phyloP scores from a whole-genome alignment of 1,140 invertebrate species.

The Globodera rostochiensis region DNA sequence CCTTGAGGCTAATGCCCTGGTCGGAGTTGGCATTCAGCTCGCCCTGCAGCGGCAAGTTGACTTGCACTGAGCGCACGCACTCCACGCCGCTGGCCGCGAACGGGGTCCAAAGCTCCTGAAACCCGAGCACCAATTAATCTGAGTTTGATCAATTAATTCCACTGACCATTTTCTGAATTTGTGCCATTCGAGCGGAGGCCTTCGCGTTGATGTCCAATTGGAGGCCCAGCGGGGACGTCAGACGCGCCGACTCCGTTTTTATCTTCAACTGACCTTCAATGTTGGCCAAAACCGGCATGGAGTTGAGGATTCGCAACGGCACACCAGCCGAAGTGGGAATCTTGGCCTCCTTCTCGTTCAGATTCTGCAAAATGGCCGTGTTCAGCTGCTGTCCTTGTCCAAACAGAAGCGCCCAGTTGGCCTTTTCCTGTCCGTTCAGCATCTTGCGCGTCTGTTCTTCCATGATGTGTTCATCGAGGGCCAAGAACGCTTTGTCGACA shows the following conservation, averaged over 20 bases:
- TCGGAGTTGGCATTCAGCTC: constrained; percentile 27
- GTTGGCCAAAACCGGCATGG: constrained; percentile 24
- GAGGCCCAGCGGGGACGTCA: not conserved
- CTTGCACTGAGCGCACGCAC: constrained; percentile 31
- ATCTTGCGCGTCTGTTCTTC: constrained; percentile 28
- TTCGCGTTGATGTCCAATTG: constrained; percentile 21
- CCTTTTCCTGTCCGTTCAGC: constrained; percentile 35
- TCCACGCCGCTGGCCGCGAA: constrained; percentile 31
- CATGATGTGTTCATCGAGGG: constrained; percentile 36
- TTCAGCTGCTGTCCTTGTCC: constrained; percentile 8
- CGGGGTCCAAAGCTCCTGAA: constrained; percentile 18
- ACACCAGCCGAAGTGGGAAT: constrained; percentile 40
- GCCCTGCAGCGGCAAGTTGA: constrained; percentile 36
- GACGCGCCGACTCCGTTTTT: constrained; percentile 4
- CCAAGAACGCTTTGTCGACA: constrained; percentile 44
- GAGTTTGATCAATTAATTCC: too few species aligned
- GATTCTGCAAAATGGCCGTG: constrained; percentile 13
- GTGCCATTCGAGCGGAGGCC: constrained; percentile 12
- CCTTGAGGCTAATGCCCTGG: constrained; percentile 22
- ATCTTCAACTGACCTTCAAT: constrained; percentile 19
- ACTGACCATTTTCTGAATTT: constrained; percentile 29
- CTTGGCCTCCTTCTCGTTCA: constrained; percentile 46
- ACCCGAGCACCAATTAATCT: not conserved
- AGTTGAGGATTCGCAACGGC: constrained; percentile 34
- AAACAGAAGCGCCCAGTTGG: constrained; percentile 4